A percentile compares a stretch with the other conserved stretches of the same genome.
phyloP scores from a whole-genome alignment of 2,888 invertebrate genomes.

The Diaprepes abbreviatus region DNA sequence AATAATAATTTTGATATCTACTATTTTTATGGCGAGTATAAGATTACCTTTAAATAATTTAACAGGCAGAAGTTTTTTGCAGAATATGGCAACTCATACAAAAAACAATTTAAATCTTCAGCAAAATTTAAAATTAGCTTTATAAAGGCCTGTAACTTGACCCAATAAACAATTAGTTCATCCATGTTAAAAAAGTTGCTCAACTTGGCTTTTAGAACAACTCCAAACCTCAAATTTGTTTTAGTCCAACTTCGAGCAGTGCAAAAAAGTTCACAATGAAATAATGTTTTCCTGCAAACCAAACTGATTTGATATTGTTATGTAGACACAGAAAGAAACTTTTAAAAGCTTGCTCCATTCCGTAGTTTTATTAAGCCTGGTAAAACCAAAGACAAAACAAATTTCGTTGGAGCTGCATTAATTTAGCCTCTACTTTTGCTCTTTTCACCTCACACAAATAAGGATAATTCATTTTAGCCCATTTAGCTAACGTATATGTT shows the following conservation, averaged over 20 bases:
- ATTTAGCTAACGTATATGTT: conserved; percentile 35
- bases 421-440: conserved; percentile 13
- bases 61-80: no score
- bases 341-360: conserved; percentile 30
- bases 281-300: conserved; percentile 7
- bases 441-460: conserved; percentile 27
- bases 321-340: conserved; percentile 30
- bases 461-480: conserved; percentile 42
- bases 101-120: no score
- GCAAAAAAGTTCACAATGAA: conserved; percentile 7
- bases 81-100: no score
- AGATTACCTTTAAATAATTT: no score
- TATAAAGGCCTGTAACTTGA: no score
- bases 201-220: conserved; percentile 1
- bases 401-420: conserved; percentile 36
- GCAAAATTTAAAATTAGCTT: no score
- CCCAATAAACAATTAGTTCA: neutral
- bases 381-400: conserved; percentile 21
- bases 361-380: conserved; percentile 15
- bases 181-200: neutral
- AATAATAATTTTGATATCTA: no score
- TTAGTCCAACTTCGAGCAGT: neutral
- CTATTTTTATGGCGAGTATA: no score
- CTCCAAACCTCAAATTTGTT: conserved; percentile 3
- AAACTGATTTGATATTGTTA: conserved; percentile 24